Conservation (phyloP, 2,888 invertebrate genomes). For the Campoplex capitator region DNA sequence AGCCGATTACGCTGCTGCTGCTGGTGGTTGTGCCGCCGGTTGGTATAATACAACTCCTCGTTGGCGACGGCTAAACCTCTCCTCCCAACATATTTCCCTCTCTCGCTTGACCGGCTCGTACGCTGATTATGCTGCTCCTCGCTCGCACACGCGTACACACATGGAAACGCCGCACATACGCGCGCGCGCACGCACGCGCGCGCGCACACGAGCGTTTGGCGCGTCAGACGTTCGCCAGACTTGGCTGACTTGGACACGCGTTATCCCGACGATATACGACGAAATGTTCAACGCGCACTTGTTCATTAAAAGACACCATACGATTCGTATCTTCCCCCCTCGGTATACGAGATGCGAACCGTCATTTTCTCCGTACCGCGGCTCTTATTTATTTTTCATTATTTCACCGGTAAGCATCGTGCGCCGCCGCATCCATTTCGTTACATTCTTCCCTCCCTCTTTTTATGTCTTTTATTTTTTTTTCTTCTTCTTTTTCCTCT, state of each 20-base stretch:
- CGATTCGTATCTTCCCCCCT: background rate
- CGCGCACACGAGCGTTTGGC: constrained; percentile 52
- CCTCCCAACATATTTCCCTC: constrained; percentile 17
- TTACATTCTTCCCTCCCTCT: background rate
- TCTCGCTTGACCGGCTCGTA: constrained; percentile 35
- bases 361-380: constrained; percentile 5
- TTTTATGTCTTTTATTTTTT: too few species aligned
- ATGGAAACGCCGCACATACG: background rate
- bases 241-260: constrained; percentile 50
- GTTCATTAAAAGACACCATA: background rate
- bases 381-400: background rate
- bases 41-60: constrained; percentile 35
- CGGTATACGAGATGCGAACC: constrained; percentile 7
- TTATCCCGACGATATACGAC: constrained; percentile 19
- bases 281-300: constrained; percentile 7
- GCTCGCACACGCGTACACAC: background rate
- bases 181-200: constrained; percentile 12
- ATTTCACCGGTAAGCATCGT: constrained; percentile 43
- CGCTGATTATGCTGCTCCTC: background rate
- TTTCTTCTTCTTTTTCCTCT: background rate
- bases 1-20: background rate
- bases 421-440: constrained; percentile 30
- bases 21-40: background rate
- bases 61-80: constrained; percentile 27
- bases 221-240: constrained; percentile 67